phyloP scores from a whole-genome alignment of 2,888 invertebrate species.

The Idaea straminata region DNA sequence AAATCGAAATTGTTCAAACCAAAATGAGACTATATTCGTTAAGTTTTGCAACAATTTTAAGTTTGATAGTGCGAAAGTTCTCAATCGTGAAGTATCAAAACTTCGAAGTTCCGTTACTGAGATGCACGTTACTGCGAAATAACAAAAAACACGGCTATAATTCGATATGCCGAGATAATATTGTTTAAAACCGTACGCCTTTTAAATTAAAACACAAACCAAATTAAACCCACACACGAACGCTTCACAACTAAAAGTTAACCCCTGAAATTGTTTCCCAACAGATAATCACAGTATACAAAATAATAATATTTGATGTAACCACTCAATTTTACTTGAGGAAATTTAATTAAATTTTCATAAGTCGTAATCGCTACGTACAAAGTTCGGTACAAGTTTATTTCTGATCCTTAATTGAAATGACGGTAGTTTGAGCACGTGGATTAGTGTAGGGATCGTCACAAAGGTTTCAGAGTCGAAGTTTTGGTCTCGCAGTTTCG shows the following conservation, averaged over 20 bases:
- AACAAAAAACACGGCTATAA: too few relatives aligned
- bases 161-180: not conserved
- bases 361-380: conserved; percentile 12
- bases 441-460: conserved; percentile 7
- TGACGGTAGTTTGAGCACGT: conserved; percentile 5
- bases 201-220: not conserved
- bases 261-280: not conserved
- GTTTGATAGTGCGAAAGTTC: too few relatives aligned
- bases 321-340: conserved; percentile 4
- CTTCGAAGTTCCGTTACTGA: too few relatives aligned
- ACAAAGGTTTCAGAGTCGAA: conserved; percentile 8
- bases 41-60: too few relatives aligned
- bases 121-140: too few relatives aligned
- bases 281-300: not conserved
- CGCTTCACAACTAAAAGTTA: not conserved
- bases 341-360: conserved; percentile 8
- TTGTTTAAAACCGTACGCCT: not conserved
- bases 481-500: not conserved
- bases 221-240: not conserved
- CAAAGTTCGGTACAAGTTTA: conserved; percentile 14
- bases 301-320: conserved; percentile 1
- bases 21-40: too few relatives aligned
- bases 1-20: too few relatives aligned
- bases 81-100: too few relatives aligned
- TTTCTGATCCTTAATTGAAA: conserved; percentile 23